Conservation (phyloP, 2,888 invertebrate species). For the Bimastos eiseni region DNA sequence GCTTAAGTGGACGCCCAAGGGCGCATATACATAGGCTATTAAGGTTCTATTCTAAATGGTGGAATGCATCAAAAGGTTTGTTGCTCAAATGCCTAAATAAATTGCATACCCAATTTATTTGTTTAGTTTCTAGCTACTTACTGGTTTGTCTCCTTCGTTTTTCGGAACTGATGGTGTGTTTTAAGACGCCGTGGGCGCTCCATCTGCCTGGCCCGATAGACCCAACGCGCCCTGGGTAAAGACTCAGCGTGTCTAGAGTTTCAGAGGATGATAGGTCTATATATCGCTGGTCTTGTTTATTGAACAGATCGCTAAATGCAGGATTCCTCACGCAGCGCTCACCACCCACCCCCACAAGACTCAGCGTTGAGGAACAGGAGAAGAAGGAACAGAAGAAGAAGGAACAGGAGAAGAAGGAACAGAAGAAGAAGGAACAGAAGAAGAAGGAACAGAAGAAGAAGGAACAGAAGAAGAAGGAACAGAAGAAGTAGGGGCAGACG, state of each 20-base stretch:
- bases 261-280: neutral
- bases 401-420: neutral
- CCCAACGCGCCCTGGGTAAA: neutral
- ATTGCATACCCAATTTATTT: too few species aligned
- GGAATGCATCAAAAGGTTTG: too few species aligned
- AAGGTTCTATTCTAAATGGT: too few species aligned
- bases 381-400: neutral
- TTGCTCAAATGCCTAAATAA: too few species aligned
- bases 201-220: neutral
- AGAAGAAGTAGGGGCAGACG: too few species aligned
- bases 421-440: neutral
- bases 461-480: too few species aligned
- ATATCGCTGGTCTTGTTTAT: neutral
- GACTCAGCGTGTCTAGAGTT: neutral
- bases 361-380: neutral
- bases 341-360: neutral
- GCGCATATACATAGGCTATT: too few species aligned
- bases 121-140: neutral
- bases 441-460: too few species aligned
- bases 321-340: neutral
- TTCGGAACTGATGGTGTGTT: neutral
- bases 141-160: neutral
- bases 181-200: neutral
- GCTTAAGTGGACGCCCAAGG: too few species aligned
- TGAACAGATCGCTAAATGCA: neutral